Evolutionary conservation across 1,140 invertebrate species (phyloP), one percentile per base, ranked within the genome.

Genomic region (Mamestra configurata): DNA sequence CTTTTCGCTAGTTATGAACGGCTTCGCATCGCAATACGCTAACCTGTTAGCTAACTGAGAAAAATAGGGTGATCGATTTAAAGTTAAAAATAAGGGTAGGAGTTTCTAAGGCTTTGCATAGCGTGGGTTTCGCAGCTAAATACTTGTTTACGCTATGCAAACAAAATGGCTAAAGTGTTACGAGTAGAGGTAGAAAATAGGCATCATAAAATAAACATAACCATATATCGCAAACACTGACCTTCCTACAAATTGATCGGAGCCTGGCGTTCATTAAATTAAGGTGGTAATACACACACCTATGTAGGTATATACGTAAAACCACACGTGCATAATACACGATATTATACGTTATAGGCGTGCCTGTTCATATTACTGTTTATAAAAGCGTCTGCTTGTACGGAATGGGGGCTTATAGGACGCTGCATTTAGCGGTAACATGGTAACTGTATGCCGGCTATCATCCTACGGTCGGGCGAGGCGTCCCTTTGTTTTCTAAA

Each of bases 241-340:
- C 31, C n/a, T 10, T 22, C 18, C 18, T 11, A 66, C 61, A 40
- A 49, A 66, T 66, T 66, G 61, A 66, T 66, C 61, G 61, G 61
- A 66, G 61, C 31, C 35, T 40, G 4, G 35, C 35, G 18, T 40
- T 40, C 61, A 66, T 66, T 66, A 18, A 66, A 66, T 66, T 66
- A 66, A 66, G 35, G 27, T 40, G 18, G 35, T 20, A 8, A 13
- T 31, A 5, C 27, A 31, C n/a, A n/a, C n/a, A n/a, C n/a, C n/a
- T n/a, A n/a, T n/a, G n/a, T 31, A 31, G 27, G 27, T 31, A 31
- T 31, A 31, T 31, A 31, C 2, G 27, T 49, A 4, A n/a, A n/a
- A n/a, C n/a, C n/a, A n/a, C n/a, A n/a, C n/a, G n/a, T n/a, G n/a
- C n/a, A n/a, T n/a, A n/a, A 49, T n/a, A 49, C 43, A 43, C 2